Evolutionary conservation across 2,113 vertebrate species (phyloP).

Genomic region (Lamprotornis superbus): DNA sequence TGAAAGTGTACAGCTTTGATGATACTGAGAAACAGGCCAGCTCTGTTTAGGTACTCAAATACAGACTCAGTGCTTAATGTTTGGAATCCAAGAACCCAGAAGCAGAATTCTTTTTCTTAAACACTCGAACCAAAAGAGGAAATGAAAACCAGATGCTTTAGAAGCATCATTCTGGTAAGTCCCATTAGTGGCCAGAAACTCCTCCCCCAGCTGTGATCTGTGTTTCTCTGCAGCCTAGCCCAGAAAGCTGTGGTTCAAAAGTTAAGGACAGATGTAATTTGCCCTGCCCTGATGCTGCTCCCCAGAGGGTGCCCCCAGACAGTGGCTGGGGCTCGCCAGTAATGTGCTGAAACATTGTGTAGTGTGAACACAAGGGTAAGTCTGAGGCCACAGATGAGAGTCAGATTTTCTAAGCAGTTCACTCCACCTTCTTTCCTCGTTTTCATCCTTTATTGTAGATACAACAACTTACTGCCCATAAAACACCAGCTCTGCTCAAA

Average conservation of each 20-base stretch:
- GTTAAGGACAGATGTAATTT: neutral
- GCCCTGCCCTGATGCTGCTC: neutral
- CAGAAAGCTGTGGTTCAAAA: neutral
- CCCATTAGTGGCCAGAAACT: neutral
- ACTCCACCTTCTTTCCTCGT: neutral
- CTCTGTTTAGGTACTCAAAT: conserved; percentile 50
- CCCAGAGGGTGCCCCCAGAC: neutral
- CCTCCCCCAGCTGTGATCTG: neutral
- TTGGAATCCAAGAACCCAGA: neutral
- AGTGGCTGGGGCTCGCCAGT: fast-evolving
- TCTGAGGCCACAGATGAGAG: neutral
- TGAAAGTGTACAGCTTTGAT: conserved; percentile 20
- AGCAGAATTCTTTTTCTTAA: neutral
- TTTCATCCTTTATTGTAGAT: neutral
- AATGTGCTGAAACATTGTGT: fast-evolving
- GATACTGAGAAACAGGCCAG: conserved; percentile 1
- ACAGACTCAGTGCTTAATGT: neutral
- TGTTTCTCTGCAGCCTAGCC: neutral
- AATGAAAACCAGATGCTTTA: conserved; percentile 17
- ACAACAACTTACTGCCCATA: neutral
- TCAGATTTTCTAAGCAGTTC: neutral
- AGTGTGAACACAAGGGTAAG: fast-evolving
- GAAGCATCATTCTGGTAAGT: neutral
- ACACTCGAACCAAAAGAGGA: neutral
- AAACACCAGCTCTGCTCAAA: neutral